A percentile compares a stretch with the other conserved stretches of the same genome.
Conservation (phyloP, 2,797 vertebrate species). For the Paguma larvata region DNA sequence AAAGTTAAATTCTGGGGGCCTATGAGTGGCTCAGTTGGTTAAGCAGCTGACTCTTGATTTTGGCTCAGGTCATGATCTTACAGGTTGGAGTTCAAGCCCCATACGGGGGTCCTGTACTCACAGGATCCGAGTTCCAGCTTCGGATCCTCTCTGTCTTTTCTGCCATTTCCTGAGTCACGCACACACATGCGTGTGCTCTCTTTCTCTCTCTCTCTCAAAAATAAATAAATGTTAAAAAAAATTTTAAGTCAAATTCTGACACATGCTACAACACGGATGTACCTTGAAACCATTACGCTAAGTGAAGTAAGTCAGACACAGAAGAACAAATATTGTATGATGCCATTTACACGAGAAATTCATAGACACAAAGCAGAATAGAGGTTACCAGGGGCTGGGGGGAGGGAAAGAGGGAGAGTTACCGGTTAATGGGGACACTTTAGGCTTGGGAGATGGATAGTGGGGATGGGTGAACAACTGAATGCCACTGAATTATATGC, state of each 20-base stretch:
- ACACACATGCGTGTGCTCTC: too few relatives aligned
- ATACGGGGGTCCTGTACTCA: too few relatives aligned
- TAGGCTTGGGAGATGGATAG: not conserved
- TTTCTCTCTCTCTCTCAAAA: too few relatives aligned
- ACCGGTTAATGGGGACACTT: too few relatives aligned
- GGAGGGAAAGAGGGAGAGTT: rapidly evolving
- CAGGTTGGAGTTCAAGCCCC: too few relatives aligned
- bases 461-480: not conserved
- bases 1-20: not conserved
- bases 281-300: not conserved
- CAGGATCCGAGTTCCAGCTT: too few relatives aligned
- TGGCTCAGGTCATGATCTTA: too few relatives aligned
- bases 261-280: not conserved
- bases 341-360: not conserved
- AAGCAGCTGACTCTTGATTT: too few relatives aligned
- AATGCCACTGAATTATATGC: not conserved
- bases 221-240: too few relatives aligned
- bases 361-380: not conserved
- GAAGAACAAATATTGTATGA: not conserved
- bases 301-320: not conserved
- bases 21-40: too few relatives aligned
- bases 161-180: too few relatives aligned
- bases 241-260: not conserved
- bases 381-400: not conserved
- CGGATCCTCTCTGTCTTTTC: too few relatives aligned